A percentile compares a stretch with the other conserved stretches of the same genome.
Conservation (phyloP, 2,113 vertebrate species). For the Fulica atra region DNA sequence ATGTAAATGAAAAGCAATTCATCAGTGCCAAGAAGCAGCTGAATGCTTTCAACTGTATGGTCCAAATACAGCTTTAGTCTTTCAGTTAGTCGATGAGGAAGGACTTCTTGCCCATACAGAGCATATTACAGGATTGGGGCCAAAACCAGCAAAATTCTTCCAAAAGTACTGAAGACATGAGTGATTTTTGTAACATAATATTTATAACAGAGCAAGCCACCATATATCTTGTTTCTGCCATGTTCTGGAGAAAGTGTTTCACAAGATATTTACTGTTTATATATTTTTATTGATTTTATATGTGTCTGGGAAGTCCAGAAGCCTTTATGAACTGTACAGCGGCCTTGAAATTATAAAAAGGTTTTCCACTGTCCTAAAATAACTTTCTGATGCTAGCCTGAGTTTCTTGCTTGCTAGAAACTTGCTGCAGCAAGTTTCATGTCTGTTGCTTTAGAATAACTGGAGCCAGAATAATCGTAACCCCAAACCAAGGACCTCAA, state of each 20-base stretch:
- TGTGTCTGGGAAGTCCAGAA: background rate
- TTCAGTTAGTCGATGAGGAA: background rate
- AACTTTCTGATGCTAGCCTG: background rate
- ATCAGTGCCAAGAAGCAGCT: background rate
- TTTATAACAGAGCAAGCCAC: background rate
- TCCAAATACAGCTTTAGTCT: slow-evolving; percentile 12
- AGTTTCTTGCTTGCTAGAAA: background rate
- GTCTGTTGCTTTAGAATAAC: background rate
- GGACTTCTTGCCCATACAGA: slow-evolving; percentile 32
- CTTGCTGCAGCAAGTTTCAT: background rate
- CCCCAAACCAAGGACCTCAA: background rate
- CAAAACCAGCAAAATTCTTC: slow-evolving; percentile 56
- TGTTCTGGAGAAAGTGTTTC: background rate
- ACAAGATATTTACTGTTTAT: background rate
- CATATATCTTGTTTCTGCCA: background rate
- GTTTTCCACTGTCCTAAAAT: background rate
- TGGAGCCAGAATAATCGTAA: background rate
- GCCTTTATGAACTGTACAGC: background rate
- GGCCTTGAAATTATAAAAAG: background rate
- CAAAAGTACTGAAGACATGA: background rate
- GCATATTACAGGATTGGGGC: slow-evolving; percentile 33
- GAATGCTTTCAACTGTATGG: background rate
- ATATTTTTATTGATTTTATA: background rate
- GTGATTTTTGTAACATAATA: slow-evolving; percentile 43
- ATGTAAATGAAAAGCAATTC: background rate